phyloP scores from a whole-genome alignment of 2,888 invertebrate genomes.

The Strigamia crassipes region DNA sequence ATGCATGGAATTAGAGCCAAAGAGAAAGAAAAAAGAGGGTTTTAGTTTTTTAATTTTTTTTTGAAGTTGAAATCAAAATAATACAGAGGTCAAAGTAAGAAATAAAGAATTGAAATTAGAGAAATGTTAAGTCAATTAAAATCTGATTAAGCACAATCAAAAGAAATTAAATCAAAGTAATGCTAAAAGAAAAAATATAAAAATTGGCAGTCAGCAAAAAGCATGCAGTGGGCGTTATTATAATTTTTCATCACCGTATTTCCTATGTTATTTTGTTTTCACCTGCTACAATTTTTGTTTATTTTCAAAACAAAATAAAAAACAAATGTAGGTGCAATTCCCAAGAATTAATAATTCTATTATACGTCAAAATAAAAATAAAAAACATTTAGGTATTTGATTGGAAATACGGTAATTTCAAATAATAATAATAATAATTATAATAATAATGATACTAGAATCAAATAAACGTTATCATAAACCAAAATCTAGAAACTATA shows the following conservation, averaged over 20 bases:
- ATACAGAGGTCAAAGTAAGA: neutral
- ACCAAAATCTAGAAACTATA: neutral
- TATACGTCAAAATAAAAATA: too few species aligned
- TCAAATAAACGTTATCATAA: neutral
- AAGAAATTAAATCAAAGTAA: neutral
- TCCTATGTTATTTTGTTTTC: neutral
- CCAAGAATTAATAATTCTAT: too few species aligned
- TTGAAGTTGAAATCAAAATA: neutral
- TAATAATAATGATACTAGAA: neutral
- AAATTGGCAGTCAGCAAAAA: slow-evolving; percentile 33
- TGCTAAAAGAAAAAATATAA: neutral
- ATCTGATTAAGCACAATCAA: neutral
- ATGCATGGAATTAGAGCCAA: slow-evolving; percentile 38
- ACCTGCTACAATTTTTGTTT: neutral
- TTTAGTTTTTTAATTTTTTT: slow-evolving; percentile 5
- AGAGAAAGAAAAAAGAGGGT: slow-evolving; percentile 29
- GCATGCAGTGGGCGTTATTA: slow-evolving; percentile 17
- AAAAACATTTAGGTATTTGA: too few species aligned
- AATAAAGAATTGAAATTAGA: neutral
- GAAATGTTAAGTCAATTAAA: neutral
- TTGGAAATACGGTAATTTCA: slow-evolving; percentile 27
- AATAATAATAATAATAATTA: neutral
- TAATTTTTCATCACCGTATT: neutral
- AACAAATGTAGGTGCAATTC: too few species aligned
- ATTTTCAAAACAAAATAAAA: too few species aligned